Evolutionary conservation across 2,113 vertebrate species (phyloP).

Genomic region (Prietella phreatophila): DNA sequence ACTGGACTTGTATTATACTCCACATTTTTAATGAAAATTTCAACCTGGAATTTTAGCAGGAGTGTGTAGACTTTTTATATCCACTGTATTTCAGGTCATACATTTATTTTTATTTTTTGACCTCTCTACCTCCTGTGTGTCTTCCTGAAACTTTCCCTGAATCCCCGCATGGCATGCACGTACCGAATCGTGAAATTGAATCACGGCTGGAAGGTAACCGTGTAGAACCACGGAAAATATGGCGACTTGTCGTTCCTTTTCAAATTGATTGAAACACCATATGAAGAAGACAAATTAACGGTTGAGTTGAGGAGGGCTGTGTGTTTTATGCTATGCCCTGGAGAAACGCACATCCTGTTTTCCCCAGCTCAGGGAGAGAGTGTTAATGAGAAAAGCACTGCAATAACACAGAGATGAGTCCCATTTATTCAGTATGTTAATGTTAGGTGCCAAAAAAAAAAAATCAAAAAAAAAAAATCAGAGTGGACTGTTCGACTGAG

Average conservation of each 20-base stretch:
- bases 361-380: not conserved
- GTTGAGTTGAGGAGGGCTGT: not conserved
- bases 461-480: not conserved
- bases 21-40: no score
- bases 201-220: not conserved
- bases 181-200: slow-evolving; percentile 20
- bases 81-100: not conserved
- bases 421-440: slow-evolving; percentile 4
- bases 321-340: not conserved
- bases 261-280: slow-evolving; percentile 52
- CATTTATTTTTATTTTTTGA: not conserved
- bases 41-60: not conserved
- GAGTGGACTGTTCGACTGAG: not conserved
- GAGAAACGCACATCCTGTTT: not conserved
- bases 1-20: not conserved
- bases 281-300: not conserved
- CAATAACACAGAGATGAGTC: not conserved
- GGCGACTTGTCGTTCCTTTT: not conserved
- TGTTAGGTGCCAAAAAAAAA: slow-evolving; percentile 2
- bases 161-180: not conserved
- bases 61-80: not conserved
- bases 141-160: not conserved
- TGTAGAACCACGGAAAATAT: not conserved
- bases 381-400: slow-evolving; percentile 29
- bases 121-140: not conserved